Percentiles rank a stretch among this genome's conserved stretches.
Evolutionary conservation across 2,113 vertebrate species (phyloP).

Genomic region (Gila orcuttii): DNA sequence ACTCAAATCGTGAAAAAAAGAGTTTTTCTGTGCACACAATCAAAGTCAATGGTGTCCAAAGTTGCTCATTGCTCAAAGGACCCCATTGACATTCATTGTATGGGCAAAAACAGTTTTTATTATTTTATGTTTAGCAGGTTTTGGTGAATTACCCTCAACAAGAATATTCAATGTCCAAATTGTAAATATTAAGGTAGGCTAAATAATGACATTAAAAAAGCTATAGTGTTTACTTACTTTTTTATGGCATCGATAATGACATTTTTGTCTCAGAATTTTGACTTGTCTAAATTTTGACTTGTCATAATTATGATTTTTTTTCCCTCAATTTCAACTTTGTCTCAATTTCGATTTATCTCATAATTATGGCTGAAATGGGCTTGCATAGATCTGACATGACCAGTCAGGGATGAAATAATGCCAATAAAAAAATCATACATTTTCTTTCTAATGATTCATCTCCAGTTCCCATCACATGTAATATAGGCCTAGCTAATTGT

Average conservation of each 20-base stretch:
- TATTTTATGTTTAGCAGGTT: neutral
- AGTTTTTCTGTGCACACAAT: neutral
- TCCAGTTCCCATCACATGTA: slow-evolving; percentile 1
- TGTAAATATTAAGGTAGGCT: too few relatives aligned
- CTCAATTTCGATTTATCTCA: too few relatives aligned
- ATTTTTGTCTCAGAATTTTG: neutral
- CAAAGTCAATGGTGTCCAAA: neutral
- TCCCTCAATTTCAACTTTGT: too few relatives aligned
- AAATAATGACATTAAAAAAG: neutral
- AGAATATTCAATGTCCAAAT: neutral
- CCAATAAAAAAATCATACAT: neutral
- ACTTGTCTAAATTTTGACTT: neutral
- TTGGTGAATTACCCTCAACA: neutral
- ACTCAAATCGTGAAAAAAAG: neutral
- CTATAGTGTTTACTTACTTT: too few relatives aligned
- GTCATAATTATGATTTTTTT: neutral
- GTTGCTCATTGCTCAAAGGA: neutral
- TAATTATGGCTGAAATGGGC: neutral
- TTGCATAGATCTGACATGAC: neutral
- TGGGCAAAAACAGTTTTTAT: neutral
- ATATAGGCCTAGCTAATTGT: slow-evolving; percentile 1
- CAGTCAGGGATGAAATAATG: neutral
- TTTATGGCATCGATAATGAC: neutral
- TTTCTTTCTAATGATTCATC: neutral
- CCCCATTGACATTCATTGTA: neutral